phyloP scores from a whole-genome alignment of 1,140 invertebrate species.

The Bombus vancouverensis region DNA sequence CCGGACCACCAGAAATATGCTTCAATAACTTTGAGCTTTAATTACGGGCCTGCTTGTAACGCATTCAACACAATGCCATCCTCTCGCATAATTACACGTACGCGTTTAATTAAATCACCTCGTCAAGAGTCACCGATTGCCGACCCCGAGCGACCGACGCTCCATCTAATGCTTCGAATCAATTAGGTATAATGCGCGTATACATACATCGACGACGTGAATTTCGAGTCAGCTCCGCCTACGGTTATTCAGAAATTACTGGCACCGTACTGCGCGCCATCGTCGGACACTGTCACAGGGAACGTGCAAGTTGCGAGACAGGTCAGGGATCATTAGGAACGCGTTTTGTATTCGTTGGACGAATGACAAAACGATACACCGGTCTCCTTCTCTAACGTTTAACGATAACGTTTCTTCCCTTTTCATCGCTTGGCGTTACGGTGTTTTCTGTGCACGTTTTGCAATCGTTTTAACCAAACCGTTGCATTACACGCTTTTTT shows the following conservation, averaged over 20 bases:
- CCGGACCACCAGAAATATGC: slow-evolving; percentile 30
- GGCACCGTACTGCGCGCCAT: background rate
- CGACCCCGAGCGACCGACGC: background rate
- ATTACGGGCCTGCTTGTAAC: slow-evolving; percentile 24
- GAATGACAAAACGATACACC: no score
- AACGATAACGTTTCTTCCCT: background rate
- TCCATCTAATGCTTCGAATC: slow-evolving; percentile 25
- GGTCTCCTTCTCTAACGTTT: background rate
- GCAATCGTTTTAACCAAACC: background rate
- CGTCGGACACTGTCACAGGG: background rate
- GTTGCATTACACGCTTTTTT: background rate
- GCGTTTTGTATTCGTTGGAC: background rate
- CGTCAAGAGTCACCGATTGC: slow-evolving; percentile 32
- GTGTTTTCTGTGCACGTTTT: background rate
- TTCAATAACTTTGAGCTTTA: slow-evolving; percentile 39
- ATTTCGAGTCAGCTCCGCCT: background rate
- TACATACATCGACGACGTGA: background rate
- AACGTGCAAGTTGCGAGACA: slow-evolving; percentile 1
- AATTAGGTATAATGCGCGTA: slow-evolving; percentile 29
- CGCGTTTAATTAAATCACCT: slow-evolving; percentile 42
- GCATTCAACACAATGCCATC: background rate
- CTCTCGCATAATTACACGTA: slow-evolving; percentile 34
- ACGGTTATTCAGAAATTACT: slow-evolving; percentile 22
- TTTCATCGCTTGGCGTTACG: background rate
- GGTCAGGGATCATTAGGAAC: background rate